Base-by-base conservation (phyloP, 2,797 vertebrate species). In the Phalloptychus januarius region DNA sequence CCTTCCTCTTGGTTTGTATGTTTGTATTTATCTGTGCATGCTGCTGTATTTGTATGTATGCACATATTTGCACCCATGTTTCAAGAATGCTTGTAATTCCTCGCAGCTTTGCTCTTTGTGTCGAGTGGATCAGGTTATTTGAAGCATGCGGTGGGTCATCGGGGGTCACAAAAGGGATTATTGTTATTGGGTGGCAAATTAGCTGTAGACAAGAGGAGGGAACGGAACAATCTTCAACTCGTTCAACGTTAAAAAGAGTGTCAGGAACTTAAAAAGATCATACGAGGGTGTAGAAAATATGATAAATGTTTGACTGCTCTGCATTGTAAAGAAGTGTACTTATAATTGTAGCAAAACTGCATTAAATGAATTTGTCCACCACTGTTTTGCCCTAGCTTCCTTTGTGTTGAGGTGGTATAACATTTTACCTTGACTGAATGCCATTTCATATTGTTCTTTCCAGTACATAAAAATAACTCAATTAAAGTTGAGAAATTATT, bases 1-100 rank as follows among this genome's bases (percentile, higher is more conserved):
- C 58, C 2, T 42, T 87, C 89, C 72, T 76, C 75, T 80, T 25
- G 42, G 40, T 8, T 42, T 45, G 72, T 74, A 72, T 44, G 7
- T 72, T 40, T 83, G 65, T 73, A n/a, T 42, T 44, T 70, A 42
- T 70, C 12, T 16, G 71, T 82, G 61, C 28, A 18, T 71, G 18
- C 33, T 58, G 40, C 44, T 67, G 40, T 28, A 7, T 79, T 74
- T 74, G 13, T 63, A 71, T 72, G 72, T 74, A 75, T 74, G 58
- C 83, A 80, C 54, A 54, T 80, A 86, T 76, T 74, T 74, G 83
- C 79, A 80, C 45, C 46, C 71, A 46, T 85, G 81, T 79, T 83
- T 88, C 71, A 67, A 79, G 79, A 92, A 94, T 93, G 84, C 88
- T 88, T 85, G 85, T 89, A 92, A 95, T 95, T 95, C 94, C 87